phyloP scores from a whole-genome alignment of 1,140 invertebrate genomes.

The Dryas iulia region DNA sequence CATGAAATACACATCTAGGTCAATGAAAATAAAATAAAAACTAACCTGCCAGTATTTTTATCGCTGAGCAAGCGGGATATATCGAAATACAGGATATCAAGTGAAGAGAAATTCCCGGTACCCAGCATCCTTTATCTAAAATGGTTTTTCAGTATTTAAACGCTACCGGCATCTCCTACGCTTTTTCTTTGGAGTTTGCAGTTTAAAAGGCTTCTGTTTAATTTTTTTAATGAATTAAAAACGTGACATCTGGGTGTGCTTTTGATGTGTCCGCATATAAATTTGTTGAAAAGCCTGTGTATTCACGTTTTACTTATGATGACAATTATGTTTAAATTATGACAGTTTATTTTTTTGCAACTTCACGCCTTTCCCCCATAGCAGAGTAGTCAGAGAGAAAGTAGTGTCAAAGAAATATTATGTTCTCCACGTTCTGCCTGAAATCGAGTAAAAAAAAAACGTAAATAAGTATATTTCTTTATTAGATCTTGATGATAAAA shows the following conservation, averaged over 20 bases:
- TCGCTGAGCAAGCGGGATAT: background rate
- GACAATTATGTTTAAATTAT: too few species aligned
- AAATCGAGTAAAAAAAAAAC: too few species aligned
- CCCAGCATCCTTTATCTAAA: slow-evolving; percentile 31
- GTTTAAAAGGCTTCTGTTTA: background rate
- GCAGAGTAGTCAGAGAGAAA: too few species aligned
- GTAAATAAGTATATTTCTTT: too few species aligned
- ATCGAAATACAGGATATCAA: slow-evolving; percentile 12
- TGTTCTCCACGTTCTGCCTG: too few species aligned
- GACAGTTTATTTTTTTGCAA: too few species aligned
- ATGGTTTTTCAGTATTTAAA: slow-evolving; percentile 26
- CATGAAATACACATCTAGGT: background rate
- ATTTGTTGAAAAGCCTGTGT: too few species aligned
- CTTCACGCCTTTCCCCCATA: too few species aligned
- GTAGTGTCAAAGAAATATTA: too few species aligned
- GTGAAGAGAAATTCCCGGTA: slow-evolving; percentile 22
- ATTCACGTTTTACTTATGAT: too few species aligned
- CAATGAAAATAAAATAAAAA: background rate
- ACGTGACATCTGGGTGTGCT: background rate
- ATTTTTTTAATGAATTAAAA: background rate
- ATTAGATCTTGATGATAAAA: too few species aligned
- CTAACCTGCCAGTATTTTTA: background rate
- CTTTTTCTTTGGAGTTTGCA: slow-evolving; percentile 15
- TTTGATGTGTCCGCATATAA: too few species aligned
- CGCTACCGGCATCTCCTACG: slow-evolving; percentile 22